Evolutionary conservation across 2,797 vertebrate genomes (phyloP).

Genomic region (Semotilus atromaculatus): DNA sequence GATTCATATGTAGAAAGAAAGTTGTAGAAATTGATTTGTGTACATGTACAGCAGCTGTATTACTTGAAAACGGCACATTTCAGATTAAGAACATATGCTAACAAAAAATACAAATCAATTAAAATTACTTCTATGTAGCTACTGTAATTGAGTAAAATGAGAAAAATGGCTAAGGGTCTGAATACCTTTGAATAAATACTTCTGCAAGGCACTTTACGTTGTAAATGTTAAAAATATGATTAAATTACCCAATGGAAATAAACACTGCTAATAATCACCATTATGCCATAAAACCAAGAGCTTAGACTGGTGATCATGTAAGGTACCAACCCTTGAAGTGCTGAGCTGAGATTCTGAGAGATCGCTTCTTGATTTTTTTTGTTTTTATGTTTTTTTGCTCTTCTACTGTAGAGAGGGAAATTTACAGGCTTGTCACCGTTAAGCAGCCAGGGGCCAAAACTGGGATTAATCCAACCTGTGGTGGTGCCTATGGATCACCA

Average conservation of each 20-base stretch:
- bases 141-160: background rate
- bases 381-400: slow-evolving; percentile 15
- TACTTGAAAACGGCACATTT: too few species aligned
- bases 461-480: slow-evolving; percentile 74
- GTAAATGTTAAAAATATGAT: background rate
- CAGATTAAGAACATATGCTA: too few species aligned
- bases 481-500: slow-evolving; percentile 72
- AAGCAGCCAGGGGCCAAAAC: slow-evolving; percentile 70
- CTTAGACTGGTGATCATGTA: slow-evolving; percentile 48
- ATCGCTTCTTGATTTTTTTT: slow-evolving; percentile 61
- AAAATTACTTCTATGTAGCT: too few species aligned
- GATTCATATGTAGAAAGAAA: background rate
- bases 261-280: background rate
- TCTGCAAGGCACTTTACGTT: background rate
- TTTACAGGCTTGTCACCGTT: slow-evolving; percentile 75
- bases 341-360: slow-evolving; percentile 72
- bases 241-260: background rate
- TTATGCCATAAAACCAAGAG: background rate
- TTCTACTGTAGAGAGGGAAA: slow-evolving; percentile 67
- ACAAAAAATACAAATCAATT: too few species aligned
- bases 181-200: background rate
- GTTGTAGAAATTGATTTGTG: slow-evolving; percentile 1
- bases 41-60: background rate
- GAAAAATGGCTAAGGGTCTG: background rate
- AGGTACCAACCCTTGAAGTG: slow-evolving; percentile 71